Evolutionary conservation across 2,113 vertebrate genomes (phyloP).

Genomic region (Neolamprologus modestus): DNA sequence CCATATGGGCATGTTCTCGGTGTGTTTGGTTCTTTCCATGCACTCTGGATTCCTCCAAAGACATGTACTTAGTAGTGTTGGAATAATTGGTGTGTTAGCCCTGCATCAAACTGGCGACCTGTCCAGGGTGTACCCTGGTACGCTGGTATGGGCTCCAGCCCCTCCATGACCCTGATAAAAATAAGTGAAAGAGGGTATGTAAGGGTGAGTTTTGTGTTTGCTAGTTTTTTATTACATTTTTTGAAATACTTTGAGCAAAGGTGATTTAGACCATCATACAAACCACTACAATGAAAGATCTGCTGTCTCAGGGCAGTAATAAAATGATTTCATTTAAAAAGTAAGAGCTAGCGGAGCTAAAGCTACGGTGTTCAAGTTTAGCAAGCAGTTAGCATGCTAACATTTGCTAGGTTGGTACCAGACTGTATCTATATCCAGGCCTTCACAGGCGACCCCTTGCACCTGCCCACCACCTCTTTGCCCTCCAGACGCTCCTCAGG

Average conservation of each 20-base stretch:
- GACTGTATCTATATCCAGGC: neutral
- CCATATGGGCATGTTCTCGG: neutral
- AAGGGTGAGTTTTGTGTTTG: neutral
- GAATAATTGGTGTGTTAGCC: neutral
- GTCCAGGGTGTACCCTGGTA: neutral
- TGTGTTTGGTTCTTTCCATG: neutral
- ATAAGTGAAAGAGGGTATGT: neutral
- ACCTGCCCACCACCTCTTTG: neutral
- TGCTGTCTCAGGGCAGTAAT: neutral
- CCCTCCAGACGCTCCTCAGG: neutral
- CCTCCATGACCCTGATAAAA: neutral
- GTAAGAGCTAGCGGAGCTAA: neutral
- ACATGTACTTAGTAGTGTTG: neutral
- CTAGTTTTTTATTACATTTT: neutral
- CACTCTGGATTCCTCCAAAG: neutral
- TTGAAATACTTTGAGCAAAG: neutral
- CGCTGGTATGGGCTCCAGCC: fast-evolving
- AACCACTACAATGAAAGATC: neutral
- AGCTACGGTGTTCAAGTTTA: neutral
- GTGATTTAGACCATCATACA: neutral
- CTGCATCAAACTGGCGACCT: neutral
- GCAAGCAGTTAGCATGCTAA: neutral
- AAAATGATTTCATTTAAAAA: neutral
- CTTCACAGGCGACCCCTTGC: fast-evolving
- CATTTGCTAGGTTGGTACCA: neutral